Conservation (phyloP, 2,888 invertebrate genomes). For the Esperia sulphurella region DNA sequence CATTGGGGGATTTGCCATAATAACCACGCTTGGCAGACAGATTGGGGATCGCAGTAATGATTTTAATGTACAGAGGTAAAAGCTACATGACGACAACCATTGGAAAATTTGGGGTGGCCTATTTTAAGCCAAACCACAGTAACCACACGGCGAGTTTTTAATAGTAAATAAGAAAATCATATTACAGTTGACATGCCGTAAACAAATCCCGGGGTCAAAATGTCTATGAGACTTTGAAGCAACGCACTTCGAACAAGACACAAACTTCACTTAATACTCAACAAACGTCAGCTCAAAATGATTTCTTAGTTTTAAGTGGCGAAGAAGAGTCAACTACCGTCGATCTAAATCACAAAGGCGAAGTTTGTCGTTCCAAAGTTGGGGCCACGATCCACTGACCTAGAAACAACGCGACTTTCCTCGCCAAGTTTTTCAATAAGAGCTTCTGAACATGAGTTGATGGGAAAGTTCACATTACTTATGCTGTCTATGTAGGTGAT, state of each 20-base stretch:
- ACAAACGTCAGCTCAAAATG: conserved; percentile 12
- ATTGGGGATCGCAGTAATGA: no score
- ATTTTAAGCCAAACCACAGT: no score
- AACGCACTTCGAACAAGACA: background rate
- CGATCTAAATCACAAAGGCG: conserved; percentile 42
- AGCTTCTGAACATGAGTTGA: conserved; percentile 45
- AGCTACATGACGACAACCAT: no score
- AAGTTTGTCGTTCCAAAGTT: conserved; percentile 32
- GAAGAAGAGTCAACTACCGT: conserved; percentile 33
- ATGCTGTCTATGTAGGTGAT: background rate
- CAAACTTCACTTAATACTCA: background rate
- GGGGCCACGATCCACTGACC: conserved; percentile 38
- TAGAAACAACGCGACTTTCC: conserved; percentile 46
- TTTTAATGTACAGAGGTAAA: no score
- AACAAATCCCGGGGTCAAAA: background rate
- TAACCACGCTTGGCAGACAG: no score
- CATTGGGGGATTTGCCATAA: no score
- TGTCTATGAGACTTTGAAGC: background rate
- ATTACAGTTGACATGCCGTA: background rate
- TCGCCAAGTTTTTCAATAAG: conserved; percentile 63
- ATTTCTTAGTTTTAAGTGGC: conserved; percentile 32
- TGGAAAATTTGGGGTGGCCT: no score
- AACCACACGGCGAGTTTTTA: no score
- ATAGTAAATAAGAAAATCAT: no score
- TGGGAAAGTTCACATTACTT: conserved; percentile 41